Evolutionary conservation across 2,113 vertebrate genomes (phyloP).

Genomic region (Uropsilus gracilis): DNA sequence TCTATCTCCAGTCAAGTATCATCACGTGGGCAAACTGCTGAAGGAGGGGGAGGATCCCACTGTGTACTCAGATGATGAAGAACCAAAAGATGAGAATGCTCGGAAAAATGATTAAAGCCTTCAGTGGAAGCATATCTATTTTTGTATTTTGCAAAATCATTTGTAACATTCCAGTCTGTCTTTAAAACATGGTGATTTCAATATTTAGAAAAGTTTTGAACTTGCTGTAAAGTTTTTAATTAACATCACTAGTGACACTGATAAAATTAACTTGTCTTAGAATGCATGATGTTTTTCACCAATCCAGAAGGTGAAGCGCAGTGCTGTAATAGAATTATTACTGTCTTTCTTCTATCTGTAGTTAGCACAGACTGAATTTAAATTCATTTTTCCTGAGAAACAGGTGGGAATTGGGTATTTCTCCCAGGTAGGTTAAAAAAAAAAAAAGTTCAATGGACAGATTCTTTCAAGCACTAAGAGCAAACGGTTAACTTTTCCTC

Average conservation of each 20-base stretch:
- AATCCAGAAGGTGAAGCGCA: slow-evolving; percentile 66
- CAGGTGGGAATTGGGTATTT: slow-evolving; percentile 29
- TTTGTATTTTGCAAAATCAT: slow-evolving; percentile 82
- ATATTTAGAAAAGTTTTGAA: slow-evolving; percentile 80
- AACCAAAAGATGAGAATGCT: slow-evolving; percentile 80
- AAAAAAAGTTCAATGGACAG: neutral
- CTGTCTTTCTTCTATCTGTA: slow-evolving; percentile 57
- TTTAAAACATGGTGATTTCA: slow-evolving; percentile 76
- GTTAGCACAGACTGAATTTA: slow-evolving; percentile 58
- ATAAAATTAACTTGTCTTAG: slow-evolving; percentile 70
- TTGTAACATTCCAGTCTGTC: slow-evolving; percentile 85
- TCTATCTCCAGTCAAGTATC: slow-evolving; percentile 92
- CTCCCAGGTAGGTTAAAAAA: neutral
- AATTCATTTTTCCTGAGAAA: slow-evolving; percentile 60
- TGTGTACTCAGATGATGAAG: slow-evolving; percentile 96
- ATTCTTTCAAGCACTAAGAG: neutral
- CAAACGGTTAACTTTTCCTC: slow-evolving; percentile 25
- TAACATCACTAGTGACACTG: slow-evolving; percentile 78
- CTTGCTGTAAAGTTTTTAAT: slow-evolving; percentile 68
- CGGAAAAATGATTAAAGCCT: slow-evolving; percentile 85
- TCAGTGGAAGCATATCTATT: slow-evolving; percentile 76
- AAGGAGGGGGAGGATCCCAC: slow-evolving; percentile 95
- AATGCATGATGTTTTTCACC: slow-evolving; percentile 72
- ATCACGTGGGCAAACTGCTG: slow-evolving; percentile 95
- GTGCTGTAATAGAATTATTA: slow-evolving; percentile 69